Percentiles rank a stretch among this genome's conserved stretches.
These are phyloP conservation scores for Carcina quercana DNA, from an alignment of 2,888 invertebrate species.

Conservation along the genomic window DNA sequence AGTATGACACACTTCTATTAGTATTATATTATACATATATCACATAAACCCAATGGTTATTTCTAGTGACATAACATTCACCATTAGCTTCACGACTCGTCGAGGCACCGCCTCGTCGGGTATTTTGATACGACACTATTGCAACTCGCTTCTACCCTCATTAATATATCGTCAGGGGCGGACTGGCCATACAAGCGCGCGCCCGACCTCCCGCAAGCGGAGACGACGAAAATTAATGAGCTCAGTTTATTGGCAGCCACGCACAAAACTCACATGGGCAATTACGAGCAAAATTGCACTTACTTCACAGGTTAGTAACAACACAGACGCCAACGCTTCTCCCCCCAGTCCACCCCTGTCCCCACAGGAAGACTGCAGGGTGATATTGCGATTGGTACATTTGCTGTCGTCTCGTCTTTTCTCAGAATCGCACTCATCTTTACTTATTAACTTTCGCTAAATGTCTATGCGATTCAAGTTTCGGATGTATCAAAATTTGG, in stretches of 20 bases:
- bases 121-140: slow-evolving; percentile 63
- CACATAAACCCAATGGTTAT: slow-evolving; percentile 27
- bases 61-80: slow-evolving; percentile 45
- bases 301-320: slow-evolving; percentile 74
- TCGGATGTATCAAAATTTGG: slow-evolving; percentile 44
- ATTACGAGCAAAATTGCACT: slow-evolving; percentile 75
- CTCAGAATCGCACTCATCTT: slow-evolving; percentile 57
- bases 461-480: slow-evolving; percentile 46
- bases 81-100: slow-evolving; percentile 64
- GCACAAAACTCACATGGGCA: slow-evolving; percentile 75
- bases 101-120: slow-evolving; percentile 55
- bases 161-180: slow-evolving; percentile 76
- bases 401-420: slow-evolving; percentile 46
- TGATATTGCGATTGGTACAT: slow-evolving; percentile 56
- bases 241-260: slow-evolving; percentile 75
- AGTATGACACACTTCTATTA: too few relatives aligned
- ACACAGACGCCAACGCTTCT: slow-evolving; percentile 67
- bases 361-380: slow-evolving; percentile 73
- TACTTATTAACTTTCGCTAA: background rate
- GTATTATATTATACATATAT: too few relatives aligned
- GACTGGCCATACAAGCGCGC: slow-evolving; percentile 76
- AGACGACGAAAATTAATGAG: slow-evolving; percentile 75
- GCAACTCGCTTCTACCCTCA: slow-evolving; percentile 74
- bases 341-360: slow-evolving; percentile 72
- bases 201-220: slow-evolving; percentile 72